Conservation (phyloP, 1,140 invertebrate species). For the Lasioglossum baleicum region DNA sequence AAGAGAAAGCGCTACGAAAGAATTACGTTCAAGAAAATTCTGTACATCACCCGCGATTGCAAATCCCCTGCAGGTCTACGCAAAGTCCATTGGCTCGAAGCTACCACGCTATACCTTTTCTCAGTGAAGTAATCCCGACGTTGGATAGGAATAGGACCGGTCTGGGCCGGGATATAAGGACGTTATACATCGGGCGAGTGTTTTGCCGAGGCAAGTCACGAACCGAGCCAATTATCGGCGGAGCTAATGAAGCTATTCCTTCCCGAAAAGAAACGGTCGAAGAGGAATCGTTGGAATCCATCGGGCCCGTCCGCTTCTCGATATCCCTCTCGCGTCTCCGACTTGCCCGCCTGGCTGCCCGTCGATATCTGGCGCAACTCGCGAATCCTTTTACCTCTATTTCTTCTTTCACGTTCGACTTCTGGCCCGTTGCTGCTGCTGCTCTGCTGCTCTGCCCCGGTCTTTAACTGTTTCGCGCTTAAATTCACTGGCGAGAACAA, state of each 20-base stretch:
- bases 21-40: too few species aligned
- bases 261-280: constrained; percentile 21
- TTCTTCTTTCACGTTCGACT: too few species aligned
- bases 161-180: constrained; percentile 25
- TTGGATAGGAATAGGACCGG: not conserved
- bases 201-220: constrained; percentile 49
- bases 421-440: too few species aligned
- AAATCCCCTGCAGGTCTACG: not conserved
- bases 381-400: not conserved
- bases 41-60: too few species aligned
- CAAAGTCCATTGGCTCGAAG: not conserved
- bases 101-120: not conserved
- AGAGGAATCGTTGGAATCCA: constrained; percentile 22
- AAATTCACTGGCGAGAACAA: not conserved
- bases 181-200: constrained; percentile 20
- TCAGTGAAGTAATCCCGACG: too few species aligned
- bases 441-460: too few species aligned
- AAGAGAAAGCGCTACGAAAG: too few species aligned
- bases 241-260: constrained; percentile 46
- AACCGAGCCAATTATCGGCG: constrained; percentile 41
- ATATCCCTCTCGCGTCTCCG: too few species aligned
- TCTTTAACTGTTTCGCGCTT: constrained; percentile 2
- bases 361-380: not conserved
- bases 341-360: not conserved
- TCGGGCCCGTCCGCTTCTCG: not conserved